Percentiles rank a stretch among this genome's conserved stretches.
These are phyloP conservation scores for Plagodis pulveraria DNA, from an alignment of 2,888 invertebrate species.

Conservation along the genomic window DNA sequence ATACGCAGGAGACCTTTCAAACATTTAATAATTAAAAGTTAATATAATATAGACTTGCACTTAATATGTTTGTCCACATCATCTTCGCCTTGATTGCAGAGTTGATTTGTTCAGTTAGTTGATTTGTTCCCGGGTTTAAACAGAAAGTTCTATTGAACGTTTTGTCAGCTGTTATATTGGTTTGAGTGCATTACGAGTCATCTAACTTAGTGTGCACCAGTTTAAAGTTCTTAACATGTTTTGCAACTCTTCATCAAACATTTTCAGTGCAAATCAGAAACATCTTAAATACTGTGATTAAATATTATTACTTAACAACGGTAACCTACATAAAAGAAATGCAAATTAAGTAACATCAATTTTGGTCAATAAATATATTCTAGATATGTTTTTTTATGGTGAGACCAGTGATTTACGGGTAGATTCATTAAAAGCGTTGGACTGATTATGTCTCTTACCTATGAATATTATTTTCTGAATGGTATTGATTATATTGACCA, in stretches of 20 bases:
- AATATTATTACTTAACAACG: conserved; percentile 19
- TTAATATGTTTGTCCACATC: conserved; percentile 8
- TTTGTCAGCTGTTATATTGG: too few species aligned
- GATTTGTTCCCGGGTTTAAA: not conserved
- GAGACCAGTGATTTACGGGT: too few species aligned
- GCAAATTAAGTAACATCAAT: not conserved
- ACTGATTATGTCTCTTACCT: too few species aligned
- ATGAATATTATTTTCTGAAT: too few species aligned
- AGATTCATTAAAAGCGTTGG: too few species aligned
- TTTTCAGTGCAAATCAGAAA: conserved; percentile 19
- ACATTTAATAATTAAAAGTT: conserved; percentile 19
- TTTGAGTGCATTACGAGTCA: too few species aligned
- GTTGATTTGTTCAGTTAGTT: not conserved
- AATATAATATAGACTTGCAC: conserved; percentile 10
- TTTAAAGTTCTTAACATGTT: not conserved
- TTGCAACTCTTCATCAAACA: conserved; percentile 4
- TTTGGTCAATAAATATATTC: not conserved
- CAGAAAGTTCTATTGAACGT: too few species aligned
- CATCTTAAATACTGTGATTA: conserved; percentile 17
- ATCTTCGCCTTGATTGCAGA: not conserved
- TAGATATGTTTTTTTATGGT: too few species aligned
- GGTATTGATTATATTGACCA: too few species aligned
- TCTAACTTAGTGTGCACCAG: not conserved
- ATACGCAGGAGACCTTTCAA: conserved; percentile 17
- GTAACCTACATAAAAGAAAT: conserved; percentile 6